These are phyloP conservation scores for Chelonus formosanus DNA, from an alignment of 2,888 invertebrate genomes.

Conservation along the genomic window DNA sequence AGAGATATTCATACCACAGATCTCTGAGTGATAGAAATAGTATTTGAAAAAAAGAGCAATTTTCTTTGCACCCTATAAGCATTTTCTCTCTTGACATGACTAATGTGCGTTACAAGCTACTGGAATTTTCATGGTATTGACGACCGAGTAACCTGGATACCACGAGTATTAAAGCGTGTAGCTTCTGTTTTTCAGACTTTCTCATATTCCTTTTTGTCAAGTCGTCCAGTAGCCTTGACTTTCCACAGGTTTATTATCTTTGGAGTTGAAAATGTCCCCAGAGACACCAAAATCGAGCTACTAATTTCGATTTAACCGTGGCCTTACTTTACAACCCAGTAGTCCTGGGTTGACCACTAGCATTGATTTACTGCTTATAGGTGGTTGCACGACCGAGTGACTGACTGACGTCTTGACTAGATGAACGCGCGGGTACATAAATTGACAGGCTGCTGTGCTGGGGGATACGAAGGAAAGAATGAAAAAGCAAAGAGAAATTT, in stretches of 20 bases:
- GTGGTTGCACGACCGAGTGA: slow-evolving; percentile 40
- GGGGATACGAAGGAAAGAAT: too few species aligned
- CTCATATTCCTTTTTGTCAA: background rate
- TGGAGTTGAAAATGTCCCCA: slow-evolving; percentile 17
- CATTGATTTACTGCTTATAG: slow-evolving; percentile 50
- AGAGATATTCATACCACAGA: background rate
- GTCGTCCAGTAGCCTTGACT: slow-evolving; percentile 22
- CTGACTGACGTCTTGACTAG: slow-evolving; percentile 38
- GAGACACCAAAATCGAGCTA: slow-evolving; percentile 35
- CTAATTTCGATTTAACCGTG: slow-evolving; percentile 43
- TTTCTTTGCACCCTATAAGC: background rate
- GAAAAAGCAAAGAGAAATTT: slow-evolving; percentile 17
- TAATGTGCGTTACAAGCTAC: slow-evolving; percentile 53
- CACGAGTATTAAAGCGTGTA: slow-evolving; percentile 28
- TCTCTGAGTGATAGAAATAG: background rate
- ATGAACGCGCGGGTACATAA: slow-evolving; percentile 11
- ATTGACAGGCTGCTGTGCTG: background rate
- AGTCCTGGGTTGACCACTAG: slow-evolving; percentile 17
- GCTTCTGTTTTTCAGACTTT: slow-evolving; percentile 6
- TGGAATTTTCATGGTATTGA: slow-evolving; percentile 50
- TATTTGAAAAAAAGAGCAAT: background rate
- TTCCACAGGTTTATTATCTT: slow-evolving; percentile 43
- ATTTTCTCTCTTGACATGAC: slow-evolving; percentile 42
- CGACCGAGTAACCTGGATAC: slow-evolving; percentile 60
- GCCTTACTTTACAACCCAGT: slow-evolving; percentile 27